phyloP scores from a whole-genome alignment of 2,797 vertebrate species.

The Rhynchonycteris naso region DNA sequence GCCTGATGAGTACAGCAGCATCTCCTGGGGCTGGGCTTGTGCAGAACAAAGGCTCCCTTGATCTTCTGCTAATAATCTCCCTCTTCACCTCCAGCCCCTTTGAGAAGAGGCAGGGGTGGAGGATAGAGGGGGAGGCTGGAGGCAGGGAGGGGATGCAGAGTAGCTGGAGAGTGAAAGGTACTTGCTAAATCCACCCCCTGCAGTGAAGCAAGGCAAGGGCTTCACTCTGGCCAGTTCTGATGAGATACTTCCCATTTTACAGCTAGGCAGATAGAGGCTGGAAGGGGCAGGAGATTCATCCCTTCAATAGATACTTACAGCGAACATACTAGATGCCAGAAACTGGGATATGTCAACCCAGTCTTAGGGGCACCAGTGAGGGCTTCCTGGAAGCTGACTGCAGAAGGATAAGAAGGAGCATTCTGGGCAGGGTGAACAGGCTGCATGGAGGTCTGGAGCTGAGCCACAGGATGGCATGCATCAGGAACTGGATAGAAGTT shows the following conservation, averaged over 20 bases:
- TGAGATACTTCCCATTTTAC: background rate
- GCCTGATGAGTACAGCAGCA: background rate
- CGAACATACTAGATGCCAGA: background rate
- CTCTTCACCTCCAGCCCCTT: background rate
- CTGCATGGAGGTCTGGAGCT: fast-evolving
- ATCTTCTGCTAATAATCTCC: background rate
- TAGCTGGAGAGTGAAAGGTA: background rate
- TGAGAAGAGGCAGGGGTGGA: background rate
- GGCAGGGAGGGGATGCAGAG: background rate
- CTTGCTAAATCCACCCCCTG: no score
- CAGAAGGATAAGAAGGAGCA: background rate
- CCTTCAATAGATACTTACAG: background rate
- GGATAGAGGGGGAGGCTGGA: no score
- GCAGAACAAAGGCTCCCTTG: background rate
- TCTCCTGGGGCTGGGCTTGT: fast-evolving
- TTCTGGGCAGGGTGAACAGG: background rate
- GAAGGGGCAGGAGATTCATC: background rate
- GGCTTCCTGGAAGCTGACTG: background rate
- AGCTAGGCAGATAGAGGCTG: background rate
- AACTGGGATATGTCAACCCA: background rate
- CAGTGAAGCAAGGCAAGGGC: background rate
- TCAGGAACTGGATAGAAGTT: background rate
- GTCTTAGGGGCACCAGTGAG: background rate
- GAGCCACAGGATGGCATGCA: fast-evolving
- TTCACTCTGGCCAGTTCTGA: background rate